These are phyloP conservation scores for Heliconius ismenius DNA, from an alignment of 2,888 invertebrate species.

Conservation along the genomic window DNA sequence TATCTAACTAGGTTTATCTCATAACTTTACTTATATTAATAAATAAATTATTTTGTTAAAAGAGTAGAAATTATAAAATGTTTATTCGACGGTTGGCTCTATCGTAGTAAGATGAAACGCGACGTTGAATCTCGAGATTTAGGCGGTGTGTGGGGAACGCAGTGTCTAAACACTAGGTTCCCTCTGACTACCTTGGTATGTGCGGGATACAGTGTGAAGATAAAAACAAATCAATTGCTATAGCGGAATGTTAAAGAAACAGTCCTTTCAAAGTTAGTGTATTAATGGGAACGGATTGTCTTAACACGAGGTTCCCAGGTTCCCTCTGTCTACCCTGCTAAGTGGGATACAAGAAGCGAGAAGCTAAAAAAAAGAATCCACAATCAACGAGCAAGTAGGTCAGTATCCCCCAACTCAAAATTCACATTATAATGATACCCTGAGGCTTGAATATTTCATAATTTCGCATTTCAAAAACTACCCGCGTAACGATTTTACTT, in stretches of 20 bases:
- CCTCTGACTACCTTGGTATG: neutral
- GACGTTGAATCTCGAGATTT: neutral
- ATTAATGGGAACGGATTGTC: too few species aligned
- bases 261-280: too few species aligned
- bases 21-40: neutral
- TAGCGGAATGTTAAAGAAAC: too few species aligned
- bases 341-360: neutral
- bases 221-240: too few species aligned
- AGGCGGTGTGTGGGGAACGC: neutral
- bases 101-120: neutral
- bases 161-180: neutral
- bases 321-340: neutral
- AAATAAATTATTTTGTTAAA: too few species aligned
- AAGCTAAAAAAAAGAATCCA: neutral
- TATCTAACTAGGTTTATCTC: neutral
- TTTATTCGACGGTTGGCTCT: neutral
- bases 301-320: neutral
- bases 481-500: slow-evolving; percentile 23
- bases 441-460: slow-evolving; percentile 26
- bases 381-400: slow-evolving; percentile 9
- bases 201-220: neutral
- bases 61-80: neutral
- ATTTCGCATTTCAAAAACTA: slow-evolving; percentile 25
- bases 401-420: slow-evolving; percentile 8
- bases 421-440: slow-evolving; percentile 19